Evolutionary conservation across 2,797 vertebrate species (phyloP), one percentile per base, ranked within the genome.

Genomic region (Sebastes hubbsi): DNA sequence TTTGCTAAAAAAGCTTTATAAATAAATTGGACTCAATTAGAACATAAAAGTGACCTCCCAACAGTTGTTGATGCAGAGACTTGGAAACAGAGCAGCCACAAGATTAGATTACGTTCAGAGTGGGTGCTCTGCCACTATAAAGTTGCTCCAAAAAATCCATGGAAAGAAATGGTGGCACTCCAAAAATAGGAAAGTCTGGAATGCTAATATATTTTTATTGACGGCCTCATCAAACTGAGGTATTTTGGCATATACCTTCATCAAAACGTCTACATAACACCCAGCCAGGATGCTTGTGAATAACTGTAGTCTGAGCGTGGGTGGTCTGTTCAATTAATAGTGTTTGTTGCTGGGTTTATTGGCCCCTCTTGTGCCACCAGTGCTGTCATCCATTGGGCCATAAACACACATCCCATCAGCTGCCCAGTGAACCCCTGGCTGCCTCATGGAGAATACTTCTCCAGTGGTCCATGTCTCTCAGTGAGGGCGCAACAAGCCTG

Each of bases 11-110:
- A 18, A 6, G 27, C 32, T 88, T 86, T 68, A 79, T 46, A 82
- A 91, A 89, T 73, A 86, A 75, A 81, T 82, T 38, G 88, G 69
- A 87, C 85, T 75, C 38, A 82, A 77, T 87, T 81, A 85, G 32
- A 81, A 77, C 55, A 83, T 86, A 65, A 86, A 89, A 84, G 78
- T 80, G 73, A 88, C 81, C 77, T 86, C 76, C 68, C 75, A 78
- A 66, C 49, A 61, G 63, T 38, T 77, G 78, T 81, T 86, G 83
- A 90, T 72, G 34, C 63, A 61, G 64, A 79, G 36, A 88, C 72
- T 81, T 87, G 75, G 75, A 81, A 80, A 76, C 63, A 42, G 12
- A 6, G 38, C 63, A 61, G 63, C 65, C 61, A 49, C 67, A 83
- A 38, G 55, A 86, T 85, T 79, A 29, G 54, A 88, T 83, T 80